Evolutionary conservation across 2,113 vertebrate genomes (phyloP).

Genomic region (Nansenia antarctica): DNA sequence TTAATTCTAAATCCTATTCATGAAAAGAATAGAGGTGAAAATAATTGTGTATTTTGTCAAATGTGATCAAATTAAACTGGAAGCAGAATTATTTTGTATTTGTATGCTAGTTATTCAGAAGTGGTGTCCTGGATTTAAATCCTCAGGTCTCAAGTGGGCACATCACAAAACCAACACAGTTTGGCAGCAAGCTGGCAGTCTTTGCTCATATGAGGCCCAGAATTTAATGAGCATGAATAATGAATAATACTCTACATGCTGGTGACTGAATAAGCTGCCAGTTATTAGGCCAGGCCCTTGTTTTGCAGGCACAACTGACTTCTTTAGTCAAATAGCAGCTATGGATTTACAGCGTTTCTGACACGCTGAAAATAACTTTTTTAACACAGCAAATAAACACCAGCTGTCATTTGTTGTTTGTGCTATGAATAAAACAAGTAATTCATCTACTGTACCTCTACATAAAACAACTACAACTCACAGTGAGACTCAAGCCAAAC

Average conservation of each 20-base stretch:
- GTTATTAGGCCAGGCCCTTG: slow-evolving; percentile 81
- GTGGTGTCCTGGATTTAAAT: slow-evolving; percentile 79
- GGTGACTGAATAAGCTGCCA: slow-evolving; percentile 74
- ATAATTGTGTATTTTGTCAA: slow-evolving; percentile 74
- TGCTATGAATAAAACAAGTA: slow-evolving; percentile 39
- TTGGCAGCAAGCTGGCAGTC: slow-evolving; percentile 80
- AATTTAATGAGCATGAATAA: slow-evolving; percentile 88
- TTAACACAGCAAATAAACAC: slow-evolving; percentile 55
- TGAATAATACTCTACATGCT: slow-evolving; percentile 79
- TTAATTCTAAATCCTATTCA: slow-evolving; percentile 69
- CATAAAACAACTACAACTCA: slow-evolving; percentile 29
- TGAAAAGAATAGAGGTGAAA: slow-evolving; percentile 60
- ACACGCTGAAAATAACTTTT: slow-evolving; percentile 68
- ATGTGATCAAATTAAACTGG: slow-evolving; percentile 72
- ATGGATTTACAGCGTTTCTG: slow-evolving; percentile 34
- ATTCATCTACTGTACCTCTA: slow-evolving; percentile 18
- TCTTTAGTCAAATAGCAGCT: slow-evolving; percentile 46
- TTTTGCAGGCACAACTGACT: slow-evolving; percentile 70
- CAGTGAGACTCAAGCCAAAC: neutral
- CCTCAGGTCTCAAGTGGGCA: slow-evolving; percentile 79
- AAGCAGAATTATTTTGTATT: slow-evolving; percentile 61
- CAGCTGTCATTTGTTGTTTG: slow-evolving; percentile 42
- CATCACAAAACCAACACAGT: slow-evolving; percentile 80
- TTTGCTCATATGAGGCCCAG: slow-evolving; percentile 74
- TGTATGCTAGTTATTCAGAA: slow-evolving; percentile 70